Evolutionary conservation across 2,113 vertebrate genomes (phyloP), one percentile per base, ranked within the genome.

Genomic region (Nymphicus hollandicus): DNA sequence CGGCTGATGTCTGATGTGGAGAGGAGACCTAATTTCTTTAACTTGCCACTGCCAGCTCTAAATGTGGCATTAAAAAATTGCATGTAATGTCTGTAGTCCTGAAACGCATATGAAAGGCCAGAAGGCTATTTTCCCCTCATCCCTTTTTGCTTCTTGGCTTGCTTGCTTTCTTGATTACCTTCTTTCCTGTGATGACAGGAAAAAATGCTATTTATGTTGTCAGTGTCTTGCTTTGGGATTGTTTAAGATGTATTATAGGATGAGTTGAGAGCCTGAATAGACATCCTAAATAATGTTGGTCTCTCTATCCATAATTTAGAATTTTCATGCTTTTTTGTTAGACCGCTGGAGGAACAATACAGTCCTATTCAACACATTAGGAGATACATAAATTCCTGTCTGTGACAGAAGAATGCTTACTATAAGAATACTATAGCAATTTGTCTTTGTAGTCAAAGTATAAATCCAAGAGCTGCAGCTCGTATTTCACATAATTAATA

Each of bases 121-220:
- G 65, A 64, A 82, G 69, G 31, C 31, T 64, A 7, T 78, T 78
- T 63, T 68, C 17, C 5, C 6, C 29, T 78, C 5, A 16, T 77
- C 5, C 6, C 7, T 69, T 89, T 82, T 61, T n/a, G 5, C 56
- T n/a, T 58, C n/a, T 25, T 20, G 53, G 9, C 44, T 43, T 88
- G 16, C 39, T 84, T 93, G 35, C 17, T 64, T 87, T 52, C 39
- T 63, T 78, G 46, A 64, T 78, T 49, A 17, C 35, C 13, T 52
- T 61, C 35, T 86, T 87, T 63, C 23, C 56, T 50, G 15, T 56
- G 17, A 61, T 79, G 35, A 69, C 10, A 50, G 73, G 10, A 35
- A 35, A 66, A 52, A 76, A 3, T 3, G 1, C 7, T 69, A 2
- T 47, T 37, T 83, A 27, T 1, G 0, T 43, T 84, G 37, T 66